Percentiles rank a stretch among this genome's conserved stretches.
phyloP scores from a whole-genome alignment of 2,888 invertebrate genomes.

The Anodontia alba region DNA sequence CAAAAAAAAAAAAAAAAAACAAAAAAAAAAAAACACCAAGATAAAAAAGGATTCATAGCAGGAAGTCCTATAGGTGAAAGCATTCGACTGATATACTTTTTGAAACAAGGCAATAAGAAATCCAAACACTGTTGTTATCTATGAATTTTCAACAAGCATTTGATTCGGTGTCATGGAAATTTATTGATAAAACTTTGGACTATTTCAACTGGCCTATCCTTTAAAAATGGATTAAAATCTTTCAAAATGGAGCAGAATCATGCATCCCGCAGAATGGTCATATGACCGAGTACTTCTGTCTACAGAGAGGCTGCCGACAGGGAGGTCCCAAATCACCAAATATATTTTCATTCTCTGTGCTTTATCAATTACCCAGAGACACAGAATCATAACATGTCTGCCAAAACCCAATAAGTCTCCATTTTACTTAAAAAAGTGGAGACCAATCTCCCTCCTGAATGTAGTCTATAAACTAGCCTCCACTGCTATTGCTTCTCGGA shows the following conservation, averaged over 20 bases:
- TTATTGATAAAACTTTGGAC: too few species aligned
- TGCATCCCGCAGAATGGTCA: too few species aligned
- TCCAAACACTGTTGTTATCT: not conserved
- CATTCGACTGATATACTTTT: not conserved
- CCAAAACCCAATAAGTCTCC: slow-evolving; percentile 13
- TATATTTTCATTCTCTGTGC: too few species aligned
- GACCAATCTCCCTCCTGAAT: slow-evolving; percentile 2
- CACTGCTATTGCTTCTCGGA: not conserved
- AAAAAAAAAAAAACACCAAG: not conserved
- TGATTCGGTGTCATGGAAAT: too few species aligned
- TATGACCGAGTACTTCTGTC: too few species aligned
- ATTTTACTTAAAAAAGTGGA: not conserved
- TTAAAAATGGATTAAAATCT: too few species aligned
- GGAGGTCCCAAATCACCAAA: too few species aligned
- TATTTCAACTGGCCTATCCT: not conserved
- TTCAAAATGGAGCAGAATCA: too few species aligned
- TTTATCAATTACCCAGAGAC: too few species aligned
- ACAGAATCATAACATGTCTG: not conserved
- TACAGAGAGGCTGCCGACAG: too few species aligned
- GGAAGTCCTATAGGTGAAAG: not conserved
- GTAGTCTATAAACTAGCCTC: slow-evolving; percentile 6
- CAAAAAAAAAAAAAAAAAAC: too few species aligned
- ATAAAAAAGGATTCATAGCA: not conserved
- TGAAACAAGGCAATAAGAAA: too few species aligned
- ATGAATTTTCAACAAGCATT: slow-evolving; percentile 5